phyloP scores from a whole-genome alignment of 2,113 vertebrate species.

The Enhydra lutris region DNA sequence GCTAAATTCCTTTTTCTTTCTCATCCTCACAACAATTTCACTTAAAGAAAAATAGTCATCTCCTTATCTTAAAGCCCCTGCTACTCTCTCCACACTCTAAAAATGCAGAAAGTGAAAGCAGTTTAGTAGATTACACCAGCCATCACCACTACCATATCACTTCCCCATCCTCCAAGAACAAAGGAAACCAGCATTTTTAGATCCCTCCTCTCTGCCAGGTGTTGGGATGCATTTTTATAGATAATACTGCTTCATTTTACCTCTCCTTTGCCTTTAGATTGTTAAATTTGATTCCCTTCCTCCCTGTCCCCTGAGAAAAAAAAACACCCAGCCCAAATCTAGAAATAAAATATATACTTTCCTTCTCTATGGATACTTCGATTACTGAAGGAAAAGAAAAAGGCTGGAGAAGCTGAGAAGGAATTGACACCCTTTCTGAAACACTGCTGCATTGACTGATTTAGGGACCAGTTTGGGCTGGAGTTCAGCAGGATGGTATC shows the following conservation, averaged over 20 bases:
- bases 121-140: background rate
- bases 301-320: background rate
- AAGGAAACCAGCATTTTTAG: background rate
- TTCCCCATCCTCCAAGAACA: background rate
- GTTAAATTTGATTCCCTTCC: background rate
- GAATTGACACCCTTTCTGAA: background rate
- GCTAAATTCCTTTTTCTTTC: background rate
- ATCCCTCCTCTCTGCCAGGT: background rate
- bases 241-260: background rate
- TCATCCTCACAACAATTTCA: background rate
- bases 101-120: conserved; percentile 15
- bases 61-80: background rate
- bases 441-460: background rate
- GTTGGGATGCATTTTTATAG: background rate
- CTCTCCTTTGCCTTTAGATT: background rate
- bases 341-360: conserved; percentile 24
- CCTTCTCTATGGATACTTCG: background rate
- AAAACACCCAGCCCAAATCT: background rate
- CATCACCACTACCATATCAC: background rate
- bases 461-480: background rate
- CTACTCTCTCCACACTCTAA: background rate
- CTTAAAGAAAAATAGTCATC: background rate
- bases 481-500: background rate
- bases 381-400: background rate
- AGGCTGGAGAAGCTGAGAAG: background rate